Evolutionary conservation across 2,113 vertebrate species (phyloP).

Genomic region (Macrotus californicus): DNA sequence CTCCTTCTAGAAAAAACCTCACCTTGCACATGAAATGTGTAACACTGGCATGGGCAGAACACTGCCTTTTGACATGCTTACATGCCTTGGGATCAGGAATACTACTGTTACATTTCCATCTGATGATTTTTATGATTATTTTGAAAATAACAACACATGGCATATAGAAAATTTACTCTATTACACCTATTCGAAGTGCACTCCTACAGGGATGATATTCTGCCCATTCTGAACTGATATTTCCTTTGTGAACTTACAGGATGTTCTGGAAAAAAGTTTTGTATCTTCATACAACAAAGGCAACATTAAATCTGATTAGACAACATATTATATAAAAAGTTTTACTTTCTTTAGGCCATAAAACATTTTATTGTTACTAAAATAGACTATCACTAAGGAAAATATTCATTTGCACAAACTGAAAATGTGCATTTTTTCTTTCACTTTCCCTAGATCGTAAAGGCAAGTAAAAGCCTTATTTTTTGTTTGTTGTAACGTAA

Average conservation of each 20-base stretch:
- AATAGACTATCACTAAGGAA: conserved; percentile 16
- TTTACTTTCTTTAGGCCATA: conserved; percentile 47
- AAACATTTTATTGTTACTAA: conserved; percentile 25
- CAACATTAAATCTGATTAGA: conserved; percentile 22
- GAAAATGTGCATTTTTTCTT: background rate
- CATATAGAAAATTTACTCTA: conserved; percentile 9
- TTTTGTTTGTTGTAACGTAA: too few relatives aligned
- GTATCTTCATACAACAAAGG: conserved; percentile 24
- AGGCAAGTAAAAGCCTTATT: conserved; percentile 35
- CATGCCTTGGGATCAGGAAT: background rate
- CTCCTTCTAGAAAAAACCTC: conserved; percentile 6
- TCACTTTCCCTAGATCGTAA: background rate
- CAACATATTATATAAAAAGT: conserved; percentile 25
- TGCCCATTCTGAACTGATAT: conserved; percentile 7
- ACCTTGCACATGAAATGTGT: conserved; percentile 1
- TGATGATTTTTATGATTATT: background rate
- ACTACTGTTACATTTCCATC: background rate
- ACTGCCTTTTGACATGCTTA: background rate
- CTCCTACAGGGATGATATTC: background rate
- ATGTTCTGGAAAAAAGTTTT: conserved; percentile 47
- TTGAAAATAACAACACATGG: background rate
- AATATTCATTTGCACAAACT: conserved; percentile 1
- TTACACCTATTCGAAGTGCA: background rate
- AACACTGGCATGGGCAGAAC: background rate
- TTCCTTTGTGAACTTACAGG: conserved; percentile 38